Conservation (phyloP, 2,113 vertebrate species). For the Mystacornis crossleyi region DNA sequence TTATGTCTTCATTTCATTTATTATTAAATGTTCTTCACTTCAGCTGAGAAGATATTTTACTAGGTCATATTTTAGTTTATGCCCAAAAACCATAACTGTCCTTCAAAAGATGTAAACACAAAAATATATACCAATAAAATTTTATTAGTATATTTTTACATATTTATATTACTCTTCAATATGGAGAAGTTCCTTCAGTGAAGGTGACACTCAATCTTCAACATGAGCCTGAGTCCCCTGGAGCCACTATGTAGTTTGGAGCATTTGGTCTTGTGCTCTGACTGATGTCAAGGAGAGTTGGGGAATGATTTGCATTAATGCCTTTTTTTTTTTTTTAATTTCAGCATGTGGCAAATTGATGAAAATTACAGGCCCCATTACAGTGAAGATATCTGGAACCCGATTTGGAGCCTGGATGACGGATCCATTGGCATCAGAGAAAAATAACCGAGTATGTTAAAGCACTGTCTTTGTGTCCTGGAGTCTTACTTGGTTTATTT, state of each 20-base stretch:
- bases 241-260: background rate
- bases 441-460: conserved; percentile 91
- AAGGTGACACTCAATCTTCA: background rate
- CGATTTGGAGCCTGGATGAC: conserved; percentile 99
- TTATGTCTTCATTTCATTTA: background rate
- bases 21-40: background rate
- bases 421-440: conserved; percentile 89
- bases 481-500: background rate
- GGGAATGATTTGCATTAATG: background rate
- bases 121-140: background rate
- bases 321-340: conserved; percentile 69
- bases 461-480: background rate
- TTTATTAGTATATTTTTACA: background rate
- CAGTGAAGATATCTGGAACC: conserved; percentile 97
- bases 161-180: background rate
- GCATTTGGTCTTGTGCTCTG: background rate
- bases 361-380: conserved; percentile 96
- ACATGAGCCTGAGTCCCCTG: background rate
- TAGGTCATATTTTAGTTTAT: background rate
- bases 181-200: background rate
- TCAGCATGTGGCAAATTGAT: conserved; percentile 98
- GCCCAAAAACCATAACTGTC: background rate
- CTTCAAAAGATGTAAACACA: background rate
- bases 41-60: background rate
- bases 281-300: background rate